Percentiles rank a stretch among this genome's conserved stretches.
phyloP scores from a whole-genome alignment of 2,113 vertebrate species.

The Ancistrus triradiatus region DNA sequence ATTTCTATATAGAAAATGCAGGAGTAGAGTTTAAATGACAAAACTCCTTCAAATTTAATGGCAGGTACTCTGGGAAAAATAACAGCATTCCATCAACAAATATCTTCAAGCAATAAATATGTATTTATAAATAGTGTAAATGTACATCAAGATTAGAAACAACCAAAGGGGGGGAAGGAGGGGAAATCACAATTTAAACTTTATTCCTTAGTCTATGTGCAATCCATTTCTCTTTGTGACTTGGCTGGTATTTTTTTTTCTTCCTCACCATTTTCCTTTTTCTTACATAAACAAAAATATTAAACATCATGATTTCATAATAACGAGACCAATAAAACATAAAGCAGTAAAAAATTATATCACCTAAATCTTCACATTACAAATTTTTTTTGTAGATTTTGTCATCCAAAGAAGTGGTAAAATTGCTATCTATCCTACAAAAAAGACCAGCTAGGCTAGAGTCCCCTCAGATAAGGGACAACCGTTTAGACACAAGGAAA shows the following conservation, averaged over 20 bases:
- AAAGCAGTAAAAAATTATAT: slow-evolving; percentile 82
- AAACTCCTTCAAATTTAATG: slow-evolving; percentile 97
- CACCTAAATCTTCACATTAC: slow-evolving; percentile 89
- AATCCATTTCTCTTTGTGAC: slow-evolving; percentile 93
- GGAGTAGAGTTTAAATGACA: slow-evolving; percentile 90
- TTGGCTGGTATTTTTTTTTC: slow-evolving; percentile 83
- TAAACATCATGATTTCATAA: slow-evolving; percentile 51
- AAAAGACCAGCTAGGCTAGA: slow-evolving; percentile 86
- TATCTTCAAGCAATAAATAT: slow-evolving; percentile 99
- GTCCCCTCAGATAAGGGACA: slow-evolving; percentile 67
- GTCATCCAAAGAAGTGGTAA: slow-evolving; percentile 79
- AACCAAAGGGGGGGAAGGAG: slow-evolving; percentile 47
- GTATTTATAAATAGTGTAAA: slow-evolving; percentile 99
- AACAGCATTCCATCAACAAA: slow-evolving; percentile 99
- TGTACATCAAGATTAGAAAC: slow-evolving; percentile 99
- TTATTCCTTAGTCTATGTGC: slow-evolving; percentile 96
- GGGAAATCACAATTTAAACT: slow-evolving; percentile 93
- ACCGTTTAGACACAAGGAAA: slow-evolving; percentile 31
- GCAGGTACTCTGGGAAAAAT: slow-evolving; percentile 97
- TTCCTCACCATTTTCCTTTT: slow-evolving; percentile 52
- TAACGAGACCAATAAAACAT: slow-evolving; percentile 68
- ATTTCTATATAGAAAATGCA: slow-evolving; percentile 98
- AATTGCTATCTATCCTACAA: slow-evolving; percentile 86
- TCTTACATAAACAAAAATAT: slow-evolving; percentile 70
- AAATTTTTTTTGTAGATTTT: slow-evolving; percentile 64